phyloP scores from a whole-genome alignment of 2,888 invertebrate species.

The Congeria kusceri region DNA sequence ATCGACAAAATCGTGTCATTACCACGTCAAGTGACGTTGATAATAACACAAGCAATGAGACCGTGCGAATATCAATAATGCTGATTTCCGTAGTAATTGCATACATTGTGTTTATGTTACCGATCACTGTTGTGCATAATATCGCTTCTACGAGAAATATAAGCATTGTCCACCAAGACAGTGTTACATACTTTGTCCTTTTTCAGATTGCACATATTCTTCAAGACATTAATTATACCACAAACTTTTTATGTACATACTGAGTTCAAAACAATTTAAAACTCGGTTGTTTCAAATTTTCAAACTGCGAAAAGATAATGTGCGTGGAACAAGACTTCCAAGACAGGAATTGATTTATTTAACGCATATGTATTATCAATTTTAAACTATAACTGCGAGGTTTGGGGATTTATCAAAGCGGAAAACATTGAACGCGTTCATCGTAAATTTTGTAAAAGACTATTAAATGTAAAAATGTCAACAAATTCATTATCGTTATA shows the following conservation, averaged over 20 bases:
- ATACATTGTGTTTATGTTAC: constrained; percentile 69
- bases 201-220: constrained; percentile 68
- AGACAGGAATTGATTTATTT: too few relatives aligned
- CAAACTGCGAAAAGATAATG: too few relatives aligned
- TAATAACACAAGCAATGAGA: background rate
- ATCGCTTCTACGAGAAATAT: constrained; percentile 54
- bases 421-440: too few relatives aligned
- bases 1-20: background rate
- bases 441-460: too few relatives aligned
- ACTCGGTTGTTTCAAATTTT: too few relatives aligned
- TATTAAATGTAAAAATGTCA: too few relatives aligned
- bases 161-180: constrained; percentile 65
- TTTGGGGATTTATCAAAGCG: too few relatives aligned
- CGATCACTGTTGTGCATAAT: constrained; percentile 68
- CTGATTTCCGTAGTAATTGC: constrained; percentile 67
- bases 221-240: constrained; percentile 74
- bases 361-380: too few relatives aligned
- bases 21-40: background rate
- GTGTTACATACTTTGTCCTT: constrained; percentile 46
- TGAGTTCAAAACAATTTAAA: constrained; percentile 63
- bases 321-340: too few relatives aligned
- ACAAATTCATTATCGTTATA: too few relatives aligned
- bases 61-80: constrained; percentile 63
- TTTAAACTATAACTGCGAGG: too few relatives aligned
- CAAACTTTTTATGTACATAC: constrained; percentile 74